A percentile compares a stretch with the other conserved stretches of the same genome.
These are phyloP conservation scores for Heliconius ethilla DNA, from an alignment of 2,888 invertebrate species.

Conservation along the genomic window DNA sequence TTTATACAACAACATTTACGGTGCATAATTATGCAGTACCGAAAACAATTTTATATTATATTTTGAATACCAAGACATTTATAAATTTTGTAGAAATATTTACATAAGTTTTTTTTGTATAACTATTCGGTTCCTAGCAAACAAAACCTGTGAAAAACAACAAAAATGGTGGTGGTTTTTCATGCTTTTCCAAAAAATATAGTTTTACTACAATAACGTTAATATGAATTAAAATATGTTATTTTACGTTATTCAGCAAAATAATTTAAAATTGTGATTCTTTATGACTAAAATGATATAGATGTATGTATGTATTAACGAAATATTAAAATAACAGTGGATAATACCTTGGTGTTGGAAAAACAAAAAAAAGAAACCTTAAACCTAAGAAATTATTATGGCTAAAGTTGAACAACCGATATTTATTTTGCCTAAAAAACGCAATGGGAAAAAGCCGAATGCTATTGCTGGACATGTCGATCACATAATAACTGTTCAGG, in stretches of 20 bases:
- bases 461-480: constrained; percentile 81
- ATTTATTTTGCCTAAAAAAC: constrained; percentile 83
- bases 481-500: constrained; percentile 84
- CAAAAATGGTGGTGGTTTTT: constrained; percentile 40
- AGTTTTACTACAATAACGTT: neutral
- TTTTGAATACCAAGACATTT: neutral
- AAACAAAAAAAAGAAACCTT: neutral
- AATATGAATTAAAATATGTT: neutral
- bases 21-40: too few relatives aligned
- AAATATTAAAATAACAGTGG: neutral
- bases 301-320: neutral
- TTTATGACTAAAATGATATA: neutral
- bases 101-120: neutral
- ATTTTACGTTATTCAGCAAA: neutral
- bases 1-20: too few relatives aligned
- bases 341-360: neutral
- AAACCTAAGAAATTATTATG: constrained; percentile 51
- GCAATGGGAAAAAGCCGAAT: constrained; percentile 81
- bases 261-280: neutral
- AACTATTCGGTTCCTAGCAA: constrained; percentile 28
- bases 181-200: constrained; percentile 5
- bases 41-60: too few relatives aligned
- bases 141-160: constrained; percentile 36
- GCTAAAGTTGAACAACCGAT: constrained; percentile 78
- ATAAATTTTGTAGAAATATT: neutral